phyloP scores from a whole-genome alignment of 2,888 invertebrate species.

The Parnassius apollo region DNA sequence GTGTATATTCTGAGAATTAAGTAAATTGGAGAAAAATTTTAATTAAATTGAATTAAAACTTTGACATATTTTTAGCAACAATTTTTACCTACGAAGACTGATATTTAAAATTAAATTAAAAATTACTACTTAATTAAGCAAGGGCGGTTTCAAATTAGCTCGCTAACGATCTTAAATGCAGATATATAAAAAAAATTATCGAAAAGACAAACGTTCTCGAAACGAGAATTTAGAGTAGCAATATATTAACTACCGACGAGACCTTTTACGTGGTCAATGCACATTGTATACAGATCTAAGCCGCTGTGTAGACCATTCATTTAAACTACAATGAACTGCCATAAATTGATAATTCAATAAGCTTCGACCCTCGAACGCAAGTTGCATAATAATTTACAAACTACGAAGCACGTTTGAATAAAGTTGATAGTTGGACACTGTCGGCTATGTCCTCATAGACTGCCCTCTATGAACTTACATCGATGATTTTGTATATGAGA shows the following conservation, averaged over 20 bases:
- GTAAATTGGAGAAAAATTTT: too few relatives aligned
- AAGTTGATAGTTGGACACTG: constrained; percentile 11
- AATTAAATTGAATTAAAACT: too few relatives aligned
- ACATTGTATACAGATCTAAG: constrained; percentile 23
- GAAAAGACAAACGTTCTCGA: neutral
- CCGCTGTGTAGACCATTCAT: constrained; percentile 56
- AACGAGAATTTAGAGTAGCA: constrained; percentile 13
- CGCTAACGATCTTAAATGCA: too few relatives aligned
- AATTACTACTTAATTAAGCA: too few relatives aligned
- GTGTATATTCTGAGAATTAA: too few relatives aligned
- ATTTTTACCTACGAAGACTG: too few relatives aligned
- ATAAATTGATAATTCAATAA: constrained; percentile 74
- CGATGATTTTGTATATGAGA: neutral
- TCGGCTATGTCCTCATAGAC: neutral
- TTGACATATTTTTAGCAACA: too few relatives aligned
- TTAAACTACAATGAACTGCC: constrained; percentile 65
- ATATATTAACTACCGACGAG: constrained; percentile 4
- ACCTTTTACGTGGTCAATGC: constrained; percentile 1
- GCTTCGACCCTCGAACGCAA: constrained; percentile 47
- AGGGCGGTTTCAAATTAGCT: too few relatives aligned
- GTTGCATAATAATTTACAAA: constrained; percentile 53
- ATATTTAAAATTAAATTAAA: too few relatives aligned
- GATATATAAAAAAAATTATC: too few relatives aligned
- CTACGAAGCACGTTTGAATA: constrained; percentile 36
- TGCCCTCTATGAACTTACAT: constrained; percentile 1